Percentiles rank a stretch among this genome's conserved stretches.
Conservation (phyloP, 1,140 invertebrate genomes). For the Leptinotarsa undecemlineata region DNA sequence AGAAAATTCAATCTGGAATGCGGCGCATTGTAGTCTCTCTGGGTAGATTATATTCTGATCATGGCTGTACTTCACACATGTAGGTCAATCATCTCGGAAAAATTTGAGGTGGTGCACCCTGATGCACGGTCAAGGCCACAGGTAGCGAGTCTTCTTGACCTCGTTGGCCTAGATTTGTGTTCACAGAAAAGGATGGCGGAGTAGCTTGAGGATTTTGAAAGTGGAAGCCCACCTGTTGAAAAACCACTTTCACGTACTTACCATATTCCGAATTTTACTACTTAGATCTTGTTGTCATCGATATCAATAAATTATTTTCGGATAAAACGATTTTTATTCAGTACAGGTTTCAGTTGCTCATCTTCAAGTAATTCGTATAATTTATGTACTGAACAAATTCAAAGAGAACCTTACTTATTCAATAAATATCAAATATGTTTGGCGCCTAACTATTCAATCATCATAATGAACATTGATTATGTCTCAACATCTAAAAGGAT, state of each 20-base stretch:
- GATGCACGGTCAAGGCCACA: constrained; percentile 34
- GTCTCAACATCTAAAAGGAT: too few species aligned
- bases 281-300: too few species aligned
- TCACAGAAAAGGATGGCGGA: neutral
- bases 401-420: too few species aligned
- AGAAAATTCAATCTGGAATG: too few species aligned
- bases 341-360: too few species aligned
- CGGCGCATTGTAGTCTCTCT: neutral
- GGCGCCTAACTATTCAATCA: too few species aligned
- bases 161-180: constrained; percentile 10
- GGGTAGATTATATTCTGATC: neutral
- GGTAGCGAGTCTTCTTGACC: constrained; percentile 6
- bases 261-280: neutral
- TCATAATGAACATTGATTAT: too few species aligned
- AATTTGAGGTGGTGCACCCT: constrained; percentile 16
- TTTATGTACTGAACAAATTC: too few species aligned
- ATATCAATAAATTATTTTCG: too few species aligned
- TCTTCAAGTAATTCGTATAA: too few species aligned
- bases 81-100: constrained; percentile 28
- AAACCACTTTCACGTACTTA: neutral
- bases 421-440: too few species aligned
- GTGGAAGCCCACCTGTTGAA: constrained; percentile 4
- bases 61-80: constrained; percentile 15
- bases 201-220: neutral
- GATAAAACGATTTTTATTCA: too few species aligned